Percentiles rank a stretch among this genome's conserved stretches.
Conservation (phyloP, 1,140 invertebrate genomes). For the Zaprionus taronus region DNA sequence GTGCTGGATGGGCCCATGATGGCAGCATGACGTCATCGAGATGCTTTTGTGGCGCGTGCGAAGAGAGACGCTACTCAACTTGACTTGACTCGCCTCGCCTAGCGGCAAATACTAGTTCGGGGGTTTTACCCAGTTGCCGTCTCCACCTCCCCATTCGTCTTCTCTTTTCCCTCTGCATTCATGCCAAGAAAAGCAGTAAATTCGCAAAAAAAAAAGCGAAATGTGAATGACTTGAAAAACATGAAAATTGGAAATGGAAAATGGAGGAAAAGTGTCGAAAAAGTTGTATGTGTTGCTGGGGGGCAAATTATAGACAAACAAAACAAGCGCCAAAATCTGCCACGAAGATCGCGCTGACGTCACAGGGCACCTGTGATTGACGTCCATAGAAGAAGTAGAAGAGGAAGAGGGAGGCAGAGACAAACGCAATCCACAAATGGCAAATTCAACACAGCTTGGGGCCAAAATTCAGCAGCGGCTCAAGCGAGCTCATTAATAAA, state of each 20-base stretch:
- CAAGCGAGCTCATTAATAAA: slow-evolving; percentile 53
- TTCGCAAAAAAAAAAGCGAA: slow-evolving; percentile 25
- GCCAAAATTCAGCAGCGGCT: slow-evolving; percentile 7
- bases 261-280: slow-evolving; percentile 33
- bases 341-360: slow-evolving; percentile 56
- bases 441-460: slow-evolving; percentile 15
- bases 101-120: slow-evolving; percentile 36
- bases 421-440: not conserved
- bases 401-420: slow-evolving; percentile 14
- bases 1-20: slow-evolving; percentile 15
- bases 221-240: slow-evolving; percentile 36
- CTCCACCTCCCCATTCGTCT: too few relatives aligned
- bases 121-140: slow-evolving; percentile 54
- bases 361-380: slow-evolving; percentile 72
- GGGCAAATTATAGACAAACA: slow-evolving; percentile 57
- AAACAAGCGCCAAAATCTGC: not conserved
- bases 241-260: slow-evolving; percentile 33
- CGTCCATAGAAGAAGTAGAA: slow-evolving; percentile 18
- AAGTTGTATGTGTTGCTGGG: slow-evolving; percentile 54
- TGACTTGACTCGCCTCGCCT: not conserved
- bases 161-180: slow-evolving; percentile 7
- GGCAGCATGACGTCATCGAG: slow-evolving; percentile 62
- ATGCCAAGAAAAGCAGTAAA: slow-evolving; percentile 50
- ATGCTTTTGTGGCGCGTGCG: slow-evolving; percentile 47
- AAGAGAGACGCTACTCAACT: not conserved